Base-by-base conservation (phyloP, 1,140 invertebrate species). In the Mercenaria mercenaria region DNA sequence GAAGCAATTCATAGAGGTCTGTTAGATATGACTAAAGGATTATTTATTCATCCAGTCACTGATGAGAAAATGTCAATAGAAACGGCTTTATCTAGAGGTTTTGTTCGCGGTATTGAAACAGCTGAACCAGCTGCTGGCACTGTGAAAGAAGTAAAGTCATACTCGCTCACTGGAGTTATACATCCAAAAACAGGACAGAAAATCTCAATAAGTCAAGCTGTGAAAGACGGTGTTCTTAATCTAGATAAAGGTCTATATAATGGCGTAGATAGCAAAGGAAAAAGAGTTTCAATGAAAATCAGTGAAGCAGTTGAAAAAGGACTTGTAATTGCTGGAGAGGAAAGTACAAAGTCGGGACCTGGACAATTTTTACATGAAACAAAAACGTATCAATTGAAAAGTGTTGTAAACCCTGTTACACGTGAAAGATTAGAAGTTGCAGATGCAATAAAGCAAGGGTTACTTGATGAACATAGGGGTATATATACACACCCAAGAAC, bases 161-260 rank as follows among this genome's bases (percentile, higher is more conserved):
- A 95, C 83, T 95, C 95, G 6, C 94, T 96, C 34, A 95, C 97
- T 43, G 97, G 97, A 50, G 98, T 98, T 2, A 96, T 97, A 29
- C 98, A 99, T 96, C 97, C 98, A n/a, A 97, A 98, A 94, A 97
- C 97, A 91, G 98, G 98, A 83, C 97, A 98, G 92, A 96, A 97
- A 11, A 92, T 99, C 0, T 97, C 97, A 29, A 97, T 99, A 18
- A 97, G 97, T 43, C 97, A 99, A 96, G 99, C 99, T 0, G 96
- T 99, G 3, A 96, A 98, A 82, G 96, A 98, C 91, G 98, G 98
- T 74, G 97, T 99, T 85, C 96, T 99, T 87, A 98, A 99, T 96
- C 96, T 97, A 20, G 96, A 97, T 0, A 97, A 97, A 90, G 98
- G 98, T 18, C 59, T 94, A 0, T 96, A 96, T 69, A 85, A 93